Conservation (phyloP, 53 echinoderm and acorn worm species). For the Paracentrotus lividus region DNA sequence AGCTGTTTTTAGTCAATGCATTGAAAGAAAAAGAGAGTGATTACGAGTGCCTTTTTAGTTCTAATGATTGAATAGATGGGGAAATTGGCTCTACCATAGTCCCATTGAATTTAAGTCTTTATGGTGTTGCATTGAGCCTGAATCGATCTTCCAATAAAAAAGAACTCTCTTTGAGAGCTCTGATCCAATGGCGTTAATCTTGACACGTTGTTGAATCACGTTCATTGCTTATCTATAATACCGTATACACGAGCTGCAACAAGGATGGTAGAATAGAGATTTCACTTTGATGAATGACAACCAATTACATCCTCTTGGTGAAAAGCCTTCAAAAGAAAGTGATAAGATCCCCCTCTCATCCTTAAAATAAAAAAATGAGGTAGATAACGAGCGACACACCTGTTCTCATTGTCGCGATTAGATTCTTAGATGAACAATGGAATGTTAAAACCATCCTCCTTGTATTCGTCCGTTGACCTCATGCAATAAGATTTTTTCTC, state of each 20-base stretch:
- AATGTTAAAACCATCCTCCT: conserved; percentile 23
- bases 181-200: conserved; percentile 5
- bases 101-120: neutral
- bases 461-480: conserved; percentile 7
- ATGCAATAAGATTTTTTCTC: neutral
- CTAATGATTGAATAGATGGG: conserved; percentile 25
- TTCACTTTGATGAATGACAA: conserved; percentile 45
- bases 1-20: conserved; percentile 22
- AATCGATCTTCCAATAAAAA: neutral
- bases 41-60: conserved; percentile 12
- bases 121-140: neutral
- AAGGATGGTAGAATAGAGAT: neutral
- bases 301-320: conserved; percentile 48
- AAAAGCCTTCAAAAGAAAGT: conserved; percentile 23
- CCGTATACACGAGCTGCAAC: neutral
- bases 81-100: conserved; percentile 45
- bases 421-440: neutral
- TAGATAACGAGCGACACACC: conserved; percentile 34
- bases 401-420: conserved; percentile 1
- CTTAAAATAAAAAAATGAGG: neutral
- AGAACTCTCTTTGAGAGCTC: neutral
- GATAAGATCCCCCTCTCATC: neutral
- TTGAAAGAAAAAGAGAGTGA: conserved; percentile 2
- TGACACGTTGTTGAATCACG: conserved; percentile 7
- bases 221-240: conserved; percentile 15